A percentile compares a stretch with the other conserved stretches of the same genome.
Evolutionary conservation across 2,797 vertebrate species (phyloP).

Genomic region (Furcifer pardalis): DNA sequence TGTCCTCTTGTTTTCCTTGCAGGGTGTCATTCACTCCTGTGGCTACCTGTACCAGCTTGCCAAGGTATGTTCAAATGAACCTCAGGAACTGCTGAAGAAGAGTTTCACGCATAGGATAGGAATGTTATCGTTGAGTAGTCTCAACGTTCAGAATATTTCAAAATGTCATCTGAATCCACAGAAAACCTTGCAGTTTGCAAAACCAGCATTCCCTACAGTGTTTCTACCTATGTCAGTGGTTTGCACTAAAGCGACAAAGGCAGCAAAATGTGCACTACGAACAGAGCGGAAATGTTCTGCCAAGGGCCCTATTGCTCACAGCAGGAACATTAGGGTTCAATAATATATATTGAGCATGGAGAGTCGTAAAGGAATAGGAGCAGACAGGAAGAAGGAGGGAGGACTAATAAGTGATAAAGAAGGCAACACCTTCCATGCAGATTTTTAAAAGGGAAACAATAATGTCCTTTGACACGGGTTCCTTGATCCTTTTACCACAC

Average conservation of each 20-base stretch:
- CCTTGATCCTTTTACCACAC: background rate
- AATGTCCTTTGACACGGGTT: background rate
- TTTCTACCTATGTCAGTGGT: background rate
- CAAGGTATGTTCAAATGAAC: slow-evolving; percentile 24
- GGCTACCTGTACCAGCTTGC: slow-evolving; percentile 28
- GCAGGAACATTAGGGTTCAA: background rate
- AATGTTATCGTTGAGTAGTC: background rate
- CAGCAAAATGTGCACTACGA: background rate
- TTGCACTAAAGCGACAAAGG: background rate
- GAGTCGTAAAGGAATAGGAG: background rate
- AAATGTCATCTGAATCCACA: background rate
- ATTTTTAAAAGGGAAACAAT: background rate
- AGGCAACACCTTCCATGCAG: background rate
- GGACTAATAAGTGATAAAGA: background rate
- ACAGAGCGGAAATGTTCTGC: background rate
- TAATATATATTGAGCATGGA: background rate
- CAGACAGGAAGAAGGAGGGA: background rate
- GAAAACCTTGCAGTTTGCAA: background rate
- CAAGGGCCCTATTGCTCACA: background rate
- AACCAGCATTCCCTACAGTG: background rate
- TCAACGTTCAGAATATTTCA: background rate
- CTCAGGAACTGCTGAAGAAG: background rate
- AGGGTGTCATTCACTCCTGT: slow-evolving; percentile 42
- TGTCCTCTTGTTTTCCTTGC: slow-evolving; percentile 23
- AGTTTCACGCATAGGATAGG: background rate